phyloP scores from a whole-genome alignment of 1,140 invertebrate genomes.

The roundworm (Caenorhabditis elegans) region DNA sequence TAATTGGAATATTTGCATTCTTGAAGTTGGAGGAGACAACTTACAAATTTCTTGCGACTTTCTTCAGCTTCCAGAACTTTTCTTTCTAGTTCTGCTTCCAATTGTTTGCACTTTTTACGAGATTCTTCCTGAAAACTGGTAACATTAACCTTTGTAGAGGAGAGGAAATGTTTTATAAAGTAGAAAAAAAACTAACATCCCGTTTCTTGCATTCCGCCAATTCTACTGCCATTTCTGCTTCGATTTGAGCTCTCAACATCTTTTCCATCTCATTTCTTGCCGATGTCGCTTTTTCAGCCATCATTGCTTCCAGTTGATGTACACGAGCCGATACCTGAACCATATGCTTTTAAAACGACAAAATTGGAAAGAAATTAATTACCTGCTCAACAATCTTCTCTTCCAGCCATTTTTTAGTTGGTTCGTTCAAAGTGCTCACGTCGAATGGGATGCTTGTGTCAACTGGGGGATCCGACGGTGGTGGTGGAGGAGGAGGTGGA shows the following conservation, averaged over 20 bases:
- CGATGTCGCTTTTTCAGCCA: constrained; percentile 24
- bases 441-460: background rate
- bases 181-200: constrained; percentile 2
- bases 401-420: background rate
- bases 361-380: too few species aligned
- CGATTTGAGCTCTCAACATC: constrained; percentile 21
- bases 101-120: constrained; percentile 17
- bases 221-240: background rate
- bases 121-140: constrained; percentile 4
- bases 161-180: too few species aligned
- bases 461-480: background rate
- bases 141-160: background rate
- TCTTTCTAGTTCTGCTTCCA: background rate
- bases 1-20: too few species aligned
- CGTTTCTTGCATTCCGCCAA: constrained; percentile 13
- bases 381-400: constrained; percentile 18
- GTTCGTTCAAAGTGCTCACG: background rate
- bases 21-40: background rate
- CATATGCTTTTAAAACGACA: too few species aligned
- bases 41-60: constrained; percentile 23
- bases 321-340: background rate
- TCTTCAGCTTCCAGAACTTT: constrained; percentile 22
- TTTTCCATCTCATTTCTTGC: constrained; percentile 15
- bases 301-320: constrained; percentile 13
- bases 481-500: background rate